Percentiles rank a stretch among this genome's conserved stretches.
phyloP scores from a whole-genome alignment of 2,113 vertebrate species.

The Ailuropoda melanoleuca region DNA sequence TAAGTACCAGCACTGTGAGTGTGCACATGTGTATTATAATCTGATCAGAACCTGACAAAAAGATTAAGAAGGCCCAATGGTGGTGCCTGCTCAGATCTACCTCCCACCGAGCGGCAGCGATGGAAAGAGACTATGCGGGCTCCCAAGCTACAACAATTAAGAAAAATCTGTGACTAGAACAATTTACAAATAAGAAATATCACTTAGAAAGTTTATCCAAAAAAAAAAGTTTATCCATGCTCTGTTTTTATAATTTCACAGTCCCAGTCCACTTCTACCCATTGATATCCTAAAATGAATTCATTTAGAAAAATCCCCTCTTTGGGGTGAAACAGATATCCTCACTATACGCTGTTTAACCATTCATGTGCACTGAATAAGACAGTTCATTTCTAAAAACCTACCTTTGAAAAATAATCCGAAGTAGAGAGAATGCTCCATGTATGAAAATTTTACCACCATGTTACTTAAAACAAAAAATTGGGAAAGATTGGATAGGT shows the following conservation, averaged over 20 bases:
- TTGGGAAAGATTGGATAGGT: background rate
- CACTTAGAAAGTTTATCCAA: background rate
- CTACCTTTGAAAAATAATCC: background rate
- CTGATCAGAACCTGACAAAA: background rate
- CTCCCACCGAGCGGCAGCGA: background rate
- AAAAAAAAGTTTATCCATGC: background rate
- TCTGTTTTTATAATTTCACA: background rate
- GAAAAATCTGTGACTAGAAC: background rate
- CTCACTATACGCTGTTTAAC: background rate
- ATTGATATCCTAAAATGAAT: background rate
- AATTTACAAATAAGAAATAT: background rate
- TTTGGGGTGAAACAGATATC: background rate
- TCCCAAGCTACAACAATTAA: accelerated
- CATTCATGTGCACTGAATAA: background rate
- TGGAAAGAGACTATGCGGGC: background rate
- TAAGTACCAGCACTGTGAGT: background rate
- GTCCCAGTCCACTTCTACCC: background rate
- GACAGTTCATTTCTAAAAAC: background rate
- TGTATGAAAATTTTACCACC: background rate
- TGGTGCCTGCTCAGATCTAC: background rate
- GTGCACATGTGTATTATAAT: background rate
- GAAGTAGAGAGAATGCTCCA: background rate
- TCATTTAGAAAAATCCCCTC: background rate
- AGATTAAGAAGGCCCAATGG: background rate
- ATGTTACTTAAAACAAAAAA: conserved; percentile 6